Conservation (phyloP, 2,797 vertebrate genomes). For the Enteromius argenteus region DNA sequence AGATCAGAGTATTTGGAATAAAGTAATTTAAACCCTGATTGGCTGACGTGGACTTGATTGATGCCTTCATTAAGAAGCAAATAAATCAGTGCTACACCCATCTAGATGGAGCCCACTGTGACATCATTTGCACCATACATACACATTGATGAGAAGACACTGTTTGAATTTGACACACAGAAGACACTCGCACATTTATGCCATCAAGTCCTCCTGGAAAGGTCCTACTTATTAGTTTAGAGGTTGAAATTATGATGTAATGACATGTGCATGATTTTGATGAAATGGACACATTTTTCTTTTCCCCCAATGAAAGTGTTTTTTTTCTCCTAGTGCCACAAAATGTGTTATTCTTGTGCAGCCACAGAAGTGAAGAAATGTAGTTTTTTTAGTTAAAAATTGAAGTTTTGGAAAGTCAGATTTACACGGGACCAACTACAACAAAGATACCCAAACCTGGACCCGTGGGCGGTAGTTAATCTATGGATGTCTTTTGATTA, state of each 20-base stretch:
- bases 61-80: constrained; percentile 53
- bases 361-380: background rate
- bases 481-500: too few species aligned
- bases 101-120: constrained; percentile 44
- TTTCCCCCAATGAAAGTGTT: too few species aligned
- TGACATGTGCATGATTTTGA: background rate
- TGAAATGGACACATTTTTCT: background rate
- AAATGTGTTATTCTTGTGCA: background rate
- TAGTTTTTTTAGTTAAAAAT: too few species aligned
- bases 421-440: background rate
- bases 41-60: constrained; percentile 52
- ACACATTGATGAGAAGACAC: constrained; percentile 9
- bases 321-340: background rate
- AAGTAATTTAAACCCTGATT: constrained; percentile 45
- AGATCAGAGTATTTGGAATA: constrained; percentile 48
- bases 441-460: background rate
- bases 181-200: background rate
- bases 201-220: background rate
- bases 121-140: constrained; percentile 49
- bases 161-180: constrained; percentile 15
- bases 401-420: background rate
- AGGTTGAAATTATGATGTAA: background rate
- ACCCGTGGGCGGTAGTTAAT: too few species aligned
- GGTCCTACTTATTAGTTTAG: background rate
- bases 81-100: constrained; percentile 67